Conservation (phyloP, 1,140 invertebrate species). For the Drosophila asahinai region DNA sequence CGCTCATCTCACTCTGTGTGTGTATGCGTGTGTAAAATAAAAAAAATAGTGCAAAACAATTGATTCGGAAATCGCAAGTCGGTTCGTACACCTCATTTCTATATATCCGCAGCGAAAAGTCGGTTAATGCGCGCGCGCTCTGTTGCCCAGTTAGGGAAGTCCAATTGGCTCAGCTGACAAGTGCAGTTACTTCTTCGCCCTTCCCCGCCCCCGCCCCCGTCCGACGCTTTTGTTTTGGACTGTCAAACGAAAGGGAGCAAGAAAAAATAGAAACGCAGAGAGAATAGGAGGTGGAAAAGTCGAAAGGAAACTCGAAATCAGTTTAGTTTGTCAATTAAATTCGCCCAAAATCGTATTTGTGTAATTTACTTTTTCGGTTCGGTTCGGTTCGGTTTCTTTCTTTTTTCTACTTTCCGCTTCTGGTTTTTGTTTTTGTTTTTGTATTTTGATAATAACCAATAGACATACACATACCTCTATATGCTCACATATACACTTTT, state of each 20-base stretch:
- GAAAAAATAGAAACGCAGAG: not conserved
- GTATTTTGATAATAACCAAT: slow-evolving; percentile 5
- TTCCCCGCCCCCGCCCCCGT: not conserved
- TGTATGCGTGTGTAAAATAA: slow-evolving; percentile 21
- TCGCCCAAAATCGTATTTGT: not conserved
- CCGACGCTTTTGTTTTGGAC: slow-evolving; percentile 6
- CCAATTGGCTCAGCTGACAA: slow-evolving; percentile 54
- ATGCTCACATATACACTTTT: slow-evolving; percentile 14
- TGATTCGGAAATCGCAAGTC: slow-evolving; percentile 46
- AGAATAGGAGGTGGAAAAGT: not conserved
- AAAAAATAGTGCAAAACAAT: slow-evolving; percentile 27
- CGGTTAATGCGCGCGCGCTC: slow-evolving; percentile 58
- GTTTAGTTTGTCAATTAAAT: slow-evolving; percentile 22
- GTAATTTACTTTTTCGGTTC: slow-evolving; percentile 10
- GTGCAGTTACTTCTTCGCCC: slow-evolving; percentile 41
- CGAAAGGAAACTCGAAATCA: not conserved
- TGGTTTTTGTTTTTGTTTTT: slow-evolving; percentile 6
- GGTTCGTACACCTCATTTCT: slow-evolving; percentile 46
- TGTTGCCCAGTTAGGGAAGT: slow-evolving; percentile 33
- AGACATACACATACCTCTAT: not conserved
- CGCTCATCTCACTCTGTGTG: slow-evolving; percentile 6
- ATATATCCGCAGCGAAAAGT: slow-evolving; percentile 19
- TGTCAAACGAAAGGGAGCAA: slow-evolving; percentile 8
- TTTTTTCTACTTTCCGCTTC: not conserved
- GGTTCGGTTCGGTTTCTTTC: not conserved